These are phyloP conservation scores for Phyllotreta striolata DNA, from an alignment of 2,888 invertebrate genomes.

Conservation along the genomic window DNA sequence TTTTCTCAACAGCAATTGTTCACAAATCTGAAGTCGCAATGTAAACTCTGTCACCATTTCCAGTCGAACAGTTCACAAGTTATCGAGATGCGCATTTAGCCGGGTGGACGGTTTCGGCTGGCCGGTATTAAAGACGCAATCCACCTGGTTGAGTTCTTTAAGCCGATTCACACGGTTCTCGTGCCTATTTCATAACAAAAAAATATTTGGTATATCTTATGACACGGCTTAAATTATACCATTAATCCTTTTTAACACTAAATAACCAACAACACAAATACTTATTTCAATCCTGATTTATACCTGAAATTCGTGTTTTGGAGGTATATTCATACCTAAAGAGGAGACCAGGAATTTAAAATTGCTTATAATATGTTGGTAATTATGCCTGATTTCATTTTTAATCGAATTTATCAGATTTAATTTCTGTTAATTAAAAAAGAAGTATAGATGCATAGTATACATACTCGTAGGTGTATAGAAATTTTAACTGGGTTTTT, in stretches of 20 bases:
- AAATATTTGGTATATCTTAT: slow-evolving; percentile 40
- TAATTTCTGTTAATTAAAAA: too few species aligned
- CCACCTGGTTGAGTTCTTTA: slow-evolving; percentile 53
- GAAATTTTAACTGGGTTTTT: too few species aligned
- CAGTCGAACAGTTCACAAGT: slow-evolving; percentile 9
- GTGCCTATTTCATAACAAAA: slow-evolving; percentile 48
- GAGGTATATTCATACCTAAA: too few species aligned
- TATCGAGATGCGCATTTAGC: background rate
- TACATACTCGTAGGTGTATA: too few species aligned
- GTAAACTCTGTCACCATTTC: slow-evolving; percentile 48
- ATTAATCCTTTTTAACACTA: slow-evolving; percentile 14
- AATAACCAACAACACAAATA: background rate
- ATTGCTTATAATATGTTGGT: too few species aligned
- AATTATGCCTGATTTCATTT: too few species aligned
- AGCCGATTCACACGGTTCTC: slow-evolving; percentile 55
- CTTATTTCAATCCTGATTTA: too few species aligned
- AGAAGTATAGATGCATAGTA: too few species aligned
- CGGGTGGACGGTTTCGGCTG: slow-evolving; percentile 33
- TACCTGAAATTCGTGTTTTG: too few species aligned
- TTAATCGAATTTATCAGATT: too few species aligned
- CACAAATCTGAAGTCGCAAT: slow-evolving; percentile 46
- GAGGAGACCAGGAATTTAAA: too few species aligned
- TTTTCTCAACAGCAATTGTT: slow-evolving; percentile 46
- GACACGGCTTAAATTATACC: slow-evolving; percentile 12
- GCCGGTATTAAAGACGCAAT: slow-evolving; percentile 47